These are phyloP conservation scores for Drymodes brunneopygia DNA, from an alignment of 2,113 vertebrate species.

Conservation along the genomic window DNA sequence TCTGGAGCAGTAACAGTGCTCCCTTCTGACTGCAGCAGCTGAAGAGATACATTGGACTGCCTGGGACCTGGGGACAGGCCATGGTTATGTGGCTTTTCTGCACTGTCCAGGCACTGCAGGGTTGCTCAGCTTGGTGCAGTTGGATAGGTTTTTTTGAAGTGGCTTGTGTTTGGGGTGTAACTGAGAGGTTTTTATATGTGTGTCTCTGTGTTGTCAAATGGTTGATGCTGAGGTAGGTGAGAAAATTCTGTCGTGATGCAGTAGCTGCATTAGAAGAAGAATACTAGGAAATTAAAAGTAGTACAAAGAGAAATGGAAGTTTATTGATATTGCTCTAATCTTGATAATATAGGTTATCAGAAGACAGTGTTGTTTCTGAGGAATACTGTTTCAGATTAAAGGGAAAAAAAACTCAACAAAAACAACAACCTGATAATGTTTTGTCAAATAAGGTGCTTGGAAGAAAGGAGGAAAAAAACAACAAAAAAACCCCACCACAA, in stretches of 20 bases:
- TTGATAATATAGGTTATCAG: background rate
- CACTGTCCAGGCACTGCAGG: fast-evolving
- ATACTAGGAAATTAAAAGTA: background rate
- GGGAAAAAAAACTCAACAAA: fast-evolving
- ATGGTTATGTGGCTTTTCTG: fast-evolving
- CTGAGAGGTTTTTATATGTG: background rate
- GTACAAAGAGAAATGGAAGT: background rate
- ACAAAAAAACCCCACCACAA: background rate
- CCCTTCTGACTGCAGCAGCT: background rate
- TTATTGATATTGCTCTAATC: background rate
- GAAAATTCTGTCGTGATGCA: background rate
- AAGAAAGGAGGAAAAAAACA: background rate
- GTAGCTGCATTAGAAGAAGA: background rate
- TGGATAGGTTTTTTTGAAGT: background rate
- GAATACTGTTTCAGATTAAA: background rate
- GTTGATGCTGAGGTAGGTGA: background rate
- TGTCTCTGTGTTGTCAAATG: background rate
- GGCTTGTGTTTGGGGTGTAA: background rate
- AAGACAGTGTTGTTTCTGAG: background rate
- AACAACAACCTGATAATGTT: background rate
- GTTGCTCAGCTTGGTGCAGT: background rate
- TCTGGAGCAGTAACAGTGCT: background rate
- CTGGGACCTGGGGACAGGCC: background rate
- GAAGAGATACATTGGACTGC: background rate
- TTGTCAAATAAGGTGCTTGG: background rate